Evolutionary conservation across 2,888 invertebrate species (phyloP).

Genomic region (Rhagonycha fulva): DNA sequence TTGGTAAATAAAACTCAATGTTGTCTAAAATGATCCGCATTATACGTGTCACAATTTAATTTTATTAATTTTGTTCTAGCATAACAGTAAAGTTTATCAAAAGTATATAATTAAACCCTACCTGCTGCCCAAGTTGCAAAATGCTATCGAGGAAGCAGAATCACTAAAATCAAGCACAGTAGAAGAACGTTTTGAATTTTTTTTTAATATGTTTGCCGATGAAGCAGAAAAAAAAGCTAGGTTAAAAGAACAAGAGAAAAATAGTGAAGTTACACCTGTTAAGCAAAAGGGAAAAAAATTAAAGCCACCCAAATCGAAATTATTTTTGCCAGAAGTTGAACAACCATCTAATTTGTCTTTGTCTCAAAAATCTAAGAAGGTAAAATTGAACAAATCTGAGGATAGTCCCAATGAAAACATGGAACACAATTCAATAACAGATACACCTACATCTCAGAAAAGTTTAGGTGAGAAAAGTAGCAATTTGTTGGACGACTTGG

Average conservation of each 20-base stretch:
- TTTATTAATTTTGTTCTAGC: neutral
- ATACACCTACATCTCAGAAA: neutral
- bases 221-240: neutral
- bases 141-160: constrained; percentile 78
- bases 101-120: constrained; percentile 58
- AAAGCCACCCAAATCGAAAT: neutral
- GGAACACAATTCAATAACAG: neutral
- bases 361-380: neutral
- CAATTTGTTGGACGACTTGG: neutral
- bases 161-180: constrained; percentile 61
- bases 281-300: neutral
- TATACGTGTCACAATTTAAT: no score
- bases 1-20: neutral
- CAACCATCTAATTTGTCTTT: neutral
- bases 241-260: neutral
- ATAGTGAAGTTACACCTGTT: neutral
- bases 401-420: neutral
- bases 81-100: neutral
- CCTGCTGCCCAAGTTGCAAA: constrained; percentile 66
- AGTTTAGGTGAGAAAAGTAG: neutral
- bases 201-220: constrained; percentile 41
- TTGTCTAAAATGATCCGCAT: neutral
- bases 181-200: constrained; percentile 61
- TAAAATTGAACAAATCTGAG: neutral
- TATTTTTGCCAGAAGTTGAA: neutral